Evolutionary conservation across 2,113 vertebrate genomes (phyloP), one percentile per base, ranked within the genome.

Genomic region (Formicarius rufipectus): DNA sequence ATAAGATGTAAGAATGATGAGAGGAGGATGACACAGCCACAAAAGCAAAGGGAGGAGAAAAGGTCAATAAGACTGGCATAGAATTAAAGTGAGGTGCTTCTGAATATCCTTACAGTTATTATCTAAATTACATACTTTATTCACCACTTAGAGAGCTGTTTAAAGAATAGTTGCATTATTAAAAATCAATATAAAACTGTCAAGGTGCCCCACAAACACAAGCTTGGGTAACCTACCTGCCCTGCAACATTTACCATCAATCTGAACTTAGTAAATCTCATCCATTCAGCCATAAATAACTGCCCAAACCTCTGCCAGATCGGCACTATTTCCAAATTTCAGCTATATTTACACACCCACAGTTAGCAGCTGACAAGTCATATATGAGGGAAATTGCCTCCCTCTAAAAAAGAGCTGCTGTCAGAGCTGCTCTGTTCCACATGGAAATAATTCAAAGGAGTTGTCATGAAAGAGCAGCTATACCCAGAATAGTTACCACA

Each of bases 331-430:
- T 88, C 87, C 90, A 90, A 96, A 86, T 78, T 91, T 92, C 90
- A 93, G 82, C 87, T 94, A 40, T 88, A 97, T 93, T 95, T 93
- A 96, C 75, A 90, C 85, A 74, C 93, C 68, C 85, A 88, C 92
- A 74, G 90, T 91, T 77, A 93, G 60, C 95, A 93, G 90, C 80
- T 95, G 95, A 96, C 95, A 95, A 86, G 83, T 80, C 92, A 88
- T 93, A 90, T 88, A 84, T 40, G 93, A 95, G 25, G 79, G 86
- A 96, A 96, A 96, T 88, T 93, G 90, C 81, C 90, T 93, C 28
- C 45, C 76, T 91, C 68, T 88, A 40, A 86, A 96, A 95, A 88
- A 93, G 85, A 81, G 85, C 69, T 92, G 50, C 92, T 91, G 85
- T 93, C 93, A 93, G 85, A 93, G 49, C 72, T 75, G 56, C 52